Conservation (phyloP, 1,140 invertebrate genomes). For the Rhopalosiphum padi region DNA sequence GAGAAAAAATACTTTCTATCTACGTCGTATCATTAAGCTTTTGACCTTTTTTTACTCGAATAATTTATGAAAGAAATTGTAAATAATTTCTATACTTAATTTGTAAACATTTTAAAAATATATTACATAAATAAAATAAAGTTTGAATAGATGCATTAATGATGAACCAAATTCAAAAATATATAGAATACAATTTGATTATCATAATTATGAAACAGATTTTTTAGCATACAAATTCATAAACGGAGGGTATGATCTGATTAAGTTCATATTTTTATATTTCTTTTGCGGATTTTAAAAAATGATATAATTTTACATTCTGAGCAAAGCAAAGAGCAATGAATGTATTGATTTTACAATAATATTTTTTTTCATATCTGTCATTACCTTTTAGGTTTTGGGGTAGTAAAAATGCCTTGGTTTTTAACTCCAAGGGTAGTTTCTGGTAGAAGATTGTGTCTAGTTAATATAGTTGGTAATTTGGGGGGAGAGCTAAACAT, state of each 20-base stretch:
- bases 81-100: constrained; percentile 10
- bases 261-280: background rate
- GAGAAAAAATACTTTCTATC: background rate
- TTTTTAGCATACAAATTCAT: background rate
- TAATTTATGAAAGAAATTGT: background rate
- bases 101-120: background rate
- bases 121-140: background rate
- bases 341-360: no score
- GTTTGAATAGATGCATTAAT: background rate
- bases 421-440: no score
- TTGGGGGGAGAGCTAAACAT: no score
- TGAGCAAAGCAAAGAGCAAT: no score
- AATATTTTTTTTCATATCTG: no score
- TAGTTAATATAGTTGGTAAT: no score
- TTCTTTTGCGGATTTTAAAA: background rate
- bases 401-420: no score
- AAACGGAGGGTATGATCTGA: background rate
- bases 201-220: background rate
- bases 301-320: background rate
- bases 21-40: background rate
- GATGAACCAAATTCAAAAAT: background rate
- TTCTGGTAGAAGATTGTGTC: no score
- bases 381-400: no score
- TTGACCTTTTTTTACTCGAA: background rate
- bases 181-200: background rate